Conservation (phyloP, 2,113 vertebrate genomes). For the Fregata magnificens region DNA sequence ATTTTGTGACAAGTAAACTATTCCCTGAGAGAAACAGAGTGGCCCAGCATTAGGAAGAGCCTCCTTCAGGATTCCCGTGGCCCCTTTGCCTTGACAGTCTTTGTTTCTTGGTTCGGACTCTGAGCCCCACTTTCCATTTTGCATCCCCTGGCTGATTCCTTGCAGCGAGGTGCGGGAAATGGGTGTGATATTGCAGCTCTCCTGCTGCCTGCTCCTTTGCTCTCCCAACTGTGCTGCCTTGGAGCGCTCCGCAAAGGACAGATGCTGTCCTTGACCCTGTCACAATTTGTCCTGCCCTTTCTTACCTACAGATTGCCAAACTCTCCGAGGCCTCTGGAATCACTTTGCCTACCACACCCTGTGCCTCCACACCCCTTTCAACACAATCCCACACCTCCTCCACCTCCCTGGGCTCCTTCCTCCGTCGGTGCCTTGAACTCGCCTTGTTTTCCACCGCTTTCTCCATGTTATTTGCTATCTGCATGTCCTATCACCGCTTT, state of each 20-base stretch:
- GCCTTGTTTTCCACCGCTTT: not conserved
- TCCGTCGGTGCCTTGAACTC: not conserved
- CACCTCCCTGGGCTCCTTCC: not conserved
- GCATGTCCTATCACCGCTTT: not conserved
- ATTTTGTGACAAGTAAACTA: not conserved
- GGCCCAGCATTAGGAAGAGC: not conserved
- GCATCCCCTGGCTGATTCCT: not conserved
- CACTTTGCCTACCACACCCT: not conserved
- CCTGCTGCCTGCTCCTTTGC: not conserved
- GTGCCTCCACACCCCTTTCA: slow-evolving; percentile 28
- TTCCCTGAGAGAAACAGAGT: not conserved
- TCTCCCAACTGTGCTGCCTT: not conserved
- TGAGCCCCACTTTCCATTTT: not conserved
- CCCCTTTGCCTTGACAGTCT: not conserved
- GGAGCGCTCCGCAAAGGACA: not conserved
- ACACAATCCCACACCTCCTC: slow-evolving; percentile 17
- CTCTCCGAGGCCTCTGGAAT: not conserved
- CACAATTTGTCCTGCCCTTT: not conserved
- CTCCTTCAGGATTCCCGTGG: not conserved
- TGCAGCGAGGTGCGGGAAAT: not conserved
- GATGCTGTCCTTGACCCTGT: not conserved
- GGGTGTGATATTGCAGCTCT: not conserved
- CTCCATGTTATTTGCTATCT: not conserved
- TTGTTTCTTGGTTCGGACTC: not conserved
- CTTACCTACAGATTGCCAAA: not conserved